phyloP scores from a whole-genome alignment of 2,113 vertebrate genomes.

The Ploceus nigricollis region DNA sequence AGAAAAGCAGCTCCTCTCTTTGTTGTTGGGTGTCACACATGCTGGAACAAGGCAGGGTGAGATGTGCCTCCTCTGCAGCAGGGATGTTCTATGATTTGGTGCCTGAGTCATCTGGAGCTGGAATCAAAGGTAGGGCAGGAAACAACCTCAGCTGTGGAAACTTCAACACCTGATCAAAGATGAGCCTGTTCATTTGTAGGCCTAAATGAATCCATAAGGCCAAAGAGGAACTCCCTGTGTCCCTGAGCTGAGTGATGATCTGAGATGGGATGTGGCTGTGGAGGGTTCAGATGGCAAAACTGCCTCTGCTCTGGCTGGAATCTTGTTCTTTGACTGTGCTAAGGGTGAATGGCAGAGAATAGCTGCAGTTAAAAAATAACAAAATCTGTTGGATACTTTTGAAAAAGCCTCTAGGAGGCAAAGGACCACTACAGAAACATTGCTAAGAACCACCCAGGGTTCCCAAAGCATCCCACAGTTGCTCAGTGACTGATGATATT shows the following conservation, averaged over 20 bases:
- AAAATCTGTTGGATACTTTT: not conserved
- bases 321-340: not conserved
- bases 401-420: not conserved
- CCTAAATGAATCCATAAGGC: not conserved
- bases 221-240: not conserved
- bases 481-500: not conserved
- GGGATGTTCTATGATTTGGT: rapidly evolving
- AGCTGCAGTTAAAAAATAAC: not conserved
- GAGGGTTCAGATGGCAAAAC: not conserved
- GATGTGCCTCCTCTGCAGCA: not conserved
- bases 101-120: rapidly evolving
- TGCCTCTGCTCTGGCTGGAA: not conserved
- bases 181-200: not conserved
- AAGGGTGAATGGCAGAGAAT: not conserved
- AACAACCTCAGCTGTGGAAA: not conserved
- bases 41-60: not conserved
- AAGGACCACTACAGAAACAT: not conserved
- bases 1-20: not conserved
- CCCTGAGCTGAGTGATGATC: not conserved
- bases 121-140: not conserved
- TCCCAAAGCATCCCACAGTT: not conserved
- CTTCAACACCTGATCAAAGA: not conserved
- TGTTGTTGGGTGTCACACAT: not conserved
- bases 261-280: not conserved
- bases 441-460: not conserved